phyloP scores from a whole-genome alignment of 1,140 invertebrate genomes.

The Stratiolaelaps scimitus region DNA sequence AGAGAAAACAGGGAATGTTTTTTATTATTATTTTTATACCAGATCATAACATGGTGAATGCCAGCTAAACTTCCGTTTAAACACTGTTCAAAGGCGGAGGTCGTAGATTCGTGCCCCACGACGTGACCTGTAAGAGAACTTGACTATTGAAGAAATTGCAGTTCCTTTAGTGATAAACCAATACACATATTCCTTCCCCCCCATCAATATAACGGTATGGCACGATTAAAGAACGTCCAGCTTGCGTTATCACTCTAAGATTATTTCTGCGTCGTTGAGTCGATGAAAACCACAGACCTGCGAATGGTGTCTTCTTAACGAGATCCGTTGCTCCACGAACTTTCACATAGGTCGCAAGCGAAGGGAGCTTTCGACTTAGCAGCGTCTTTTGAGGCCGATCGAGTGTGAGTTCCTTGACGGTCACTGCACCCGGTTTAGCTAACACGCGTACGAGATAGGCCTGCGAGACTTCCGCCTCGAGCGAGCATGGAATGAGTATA shows the following conservation, averaged over 20 bases:
- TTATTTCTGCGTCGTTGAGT: background rate
- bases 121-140: background rate
- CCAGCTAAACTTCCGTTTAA: no score
- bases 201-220: background rate
- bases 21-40: no score
- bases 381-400: constrained; percentile 7
- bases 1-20: no score
- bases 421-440: background rate
- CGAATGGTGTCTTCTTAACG: background rate
- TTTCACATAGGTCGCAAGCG: constrained; percentile 1
- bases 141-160: no score
- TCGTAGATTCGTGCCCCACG: no score
- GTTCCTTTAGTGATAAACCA: no score
- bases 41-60: no score
- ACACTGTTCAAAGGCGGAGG: no score
- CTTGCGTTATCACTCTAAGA: background rate
- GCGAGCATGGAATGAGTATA: background rate
- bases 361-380: constrained; percentile 8
- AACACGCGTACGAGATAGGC: constrained; percentile 3
- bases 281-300: background rate
- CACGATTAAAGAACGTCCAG: background rate
- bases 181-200: no score
- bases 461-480: constrained; percentile 10
- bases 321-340: background rate
- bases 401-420: background rate